phyloP scores from a whole-genome alignment of 2,888 invertebrate genomes.

The Chaitophorus viminalis region DNA sequence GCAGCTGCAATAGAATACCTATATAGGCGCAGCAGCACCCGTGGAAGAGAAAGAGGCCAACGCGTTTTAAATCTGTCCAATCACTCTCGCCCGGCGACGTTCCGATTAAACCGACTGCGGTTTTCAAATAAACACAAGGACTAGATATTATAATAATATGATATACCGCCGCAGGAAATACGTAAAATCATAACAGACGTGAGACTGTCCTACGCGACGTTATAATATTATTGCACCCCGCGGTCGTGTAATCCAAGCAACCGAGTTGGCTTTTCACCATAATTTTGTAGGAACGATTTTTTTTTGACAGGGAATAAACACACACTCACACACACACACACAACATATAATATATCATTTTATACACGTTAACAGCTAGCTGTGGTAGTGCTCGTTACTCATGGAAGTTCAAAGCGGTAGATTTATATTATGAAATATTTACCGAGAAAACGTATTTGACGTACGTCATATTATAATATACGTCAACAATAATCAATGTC shows the following conservation, averaged over 20 bases:
- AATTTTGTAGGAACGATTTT: not conserved
- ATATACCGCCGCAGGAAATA: not conserved
- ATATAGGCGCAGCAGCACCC: not conserved
- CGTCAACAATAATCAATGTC: constrained; percentile 1
- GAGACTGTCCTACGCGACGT: not conserved
- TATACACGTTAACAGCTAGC: not conserved
- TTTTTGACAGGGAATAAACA: not conserved
- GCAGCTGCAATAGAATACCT: not conserved
- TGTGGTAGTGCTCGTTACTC: not conserved
- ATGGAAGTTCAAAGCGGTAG: not conserved
- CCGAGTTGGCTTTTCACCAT: not conserved
- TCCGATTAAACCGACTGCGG: not conserved
- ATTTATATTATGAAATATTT: not conserved
- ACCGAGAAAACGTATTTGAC: not conserved
- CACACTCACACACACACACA: not conserved
- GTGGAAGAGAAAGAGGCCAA: not conserved
- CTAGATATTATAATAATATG: not conserved
- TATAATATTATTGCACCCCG: not conserved
- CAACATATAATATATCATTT: not conserved
- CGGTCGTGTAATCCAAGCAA: not conserved
- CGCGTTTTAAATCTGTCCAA: not conserved
- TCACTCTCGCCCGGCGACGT: not conserved
- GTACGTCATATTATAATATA: no score
- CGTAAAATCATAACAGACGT: not conserved
- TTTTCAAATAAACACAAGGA: not conserved